These are phyloP conservation scores for Anthopleura xanthogrammica DNA, from an alignment of 92 coral and sea anemone species.

Conservation along the genomic window DNA sequence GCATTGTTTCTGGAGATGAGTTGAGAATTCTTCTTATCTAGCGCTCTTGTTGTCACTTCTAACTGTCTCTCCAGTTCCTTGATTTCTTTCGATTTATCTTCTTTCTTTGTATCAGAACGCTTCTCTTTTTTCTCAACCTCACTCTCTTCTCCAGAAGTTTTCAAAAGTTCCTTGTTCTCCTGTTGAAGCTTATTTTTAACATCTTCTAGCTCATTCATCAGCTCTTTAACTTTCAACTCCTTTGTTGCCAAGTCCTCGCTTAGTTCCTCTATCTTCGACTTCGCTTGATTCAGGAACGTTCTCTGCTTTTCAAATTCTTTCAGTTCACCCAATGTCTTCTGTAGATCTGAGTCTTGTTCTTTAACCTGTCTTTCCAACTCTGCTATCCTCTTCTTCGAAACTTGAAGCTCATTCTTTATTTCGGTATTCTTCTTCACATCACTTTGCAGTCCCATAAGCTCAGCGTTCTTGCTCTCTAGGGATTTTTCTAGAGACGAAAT, in stretches of 20 bases:
- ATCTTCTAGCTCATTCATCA: slow-evolving; percentile 22
- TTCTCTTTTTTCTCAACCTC: slow-evolving; percentile 17
- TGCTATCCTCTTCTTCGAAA: not conserved
- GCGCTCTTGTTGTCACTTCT: slow-evolving; percentile 79
- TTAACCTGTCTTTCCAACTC: slow-evolving; percentile 11
- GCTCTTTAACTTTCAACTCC: not conserved
- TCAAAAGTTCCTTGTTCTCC: not conserved
- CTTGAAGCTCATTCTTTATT: not conserved
- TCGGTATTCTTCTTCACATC: not conserved
- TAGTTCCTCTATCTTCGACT: slow-evolving; percentile 19
- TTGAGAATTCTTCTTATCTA: slow-evolving; percentile 92
- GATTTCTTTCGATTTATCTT: not conserved
- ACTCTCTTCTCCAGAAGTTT: slow-evolving; percentile 1
- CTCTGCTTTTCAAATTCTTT: slow-evolving; percentile 31
- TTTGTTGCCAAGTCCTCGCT: not conserved
- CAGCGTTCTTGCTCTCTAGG: slow-evolving; percentile 17
- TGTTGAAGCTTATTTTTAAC: not conserved
- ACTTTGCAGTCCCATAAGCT: not conserved
- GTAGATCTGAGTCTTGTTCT: slow-evolving; percentile 17
- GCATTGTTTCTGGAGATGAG: slow-evolving; percentile 79
- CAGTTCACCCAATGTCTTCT: slow-evolving; percentile 27
- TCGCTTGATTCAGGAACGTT: slow-evolving; percentile 24
- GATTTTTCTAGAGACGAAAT: slow-evolving; percentile 6
- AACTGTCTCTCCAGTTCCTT: slow-evolving; percentile 72
- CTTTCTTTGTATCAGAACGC: slow-evolving; percentile 7